Percentiles rank a stretch among this genome's conserved stretches.
These are phyloP conservation scores for Solea solea DNA, from an alignment of 2,113 vertebrate genomes.

Conservation along the genomic window DNA sequence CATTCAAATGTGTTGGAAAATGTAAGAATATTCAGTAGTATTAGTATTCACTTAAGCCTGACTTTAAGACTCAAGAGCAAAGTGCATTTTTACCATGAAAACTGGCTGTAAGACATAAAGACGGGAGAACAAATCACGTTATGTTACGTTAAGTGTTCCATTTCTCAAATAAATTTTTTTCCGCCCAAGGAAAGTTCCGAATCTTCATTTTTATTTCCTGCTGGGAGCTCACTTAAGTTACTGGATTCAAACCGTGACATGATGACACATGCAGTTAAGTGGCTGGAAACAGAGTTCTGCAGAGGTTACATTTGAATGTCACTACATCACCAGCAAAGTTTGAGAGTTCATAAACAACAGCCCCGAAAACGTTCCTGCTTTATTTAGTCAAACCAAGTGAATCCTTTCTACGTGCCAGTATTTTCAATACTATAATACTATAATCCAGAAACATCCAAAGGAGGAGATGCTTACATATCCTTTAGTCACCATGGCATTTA, in stretches of 20 bases:
- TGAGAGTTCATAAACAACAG: not conserved
- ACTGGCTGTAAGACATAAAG: conserved; percentile 19
- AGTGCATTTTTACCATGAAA: conserved; percentile 18
- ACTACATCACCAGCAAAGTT: not conserved
- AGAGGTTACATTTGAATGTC: conserved; percentile 6
- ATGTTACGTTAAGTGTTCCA: too few species aligned
- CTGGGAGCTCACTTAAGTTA: conserved; percentile 24
- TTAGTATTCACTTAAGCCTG: conserved; percentile 26
- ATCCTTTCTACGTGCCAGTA: conserved; percentile 8
- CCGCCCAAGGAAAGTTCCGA: conserved; percentile 36
- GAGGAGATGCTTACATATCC: not conserved
- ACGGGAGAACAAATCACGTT: too few species aligned
- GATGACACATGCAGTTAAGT: conserved; percentile 6
- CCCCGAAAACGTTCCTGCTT: not conserved
- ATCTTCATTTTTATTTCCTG: conserved; percentile 36
- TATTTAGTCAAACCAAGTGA: conserved; percentile 9
- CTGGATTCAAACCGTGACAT: conserved; percentile 22
- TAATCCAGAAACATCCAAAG: not conserved
- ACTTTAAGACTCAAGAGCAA: conserved; percentile 21
- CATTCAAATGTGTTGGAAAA: too few species aligned
- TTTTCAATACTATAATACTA: conserved; percentile 22
- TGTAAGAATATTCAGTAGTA: too few species aligned
- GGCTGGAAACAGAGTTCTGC: not conserved
- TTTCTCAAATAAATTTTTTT: conserved; percentile 43
- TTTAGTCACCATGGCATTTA: conserved; percentile 24